Base-by-base conservation (phyloP, 2,888 invertebrate genomes). In the Aproaerema taeniolella region DNA sequence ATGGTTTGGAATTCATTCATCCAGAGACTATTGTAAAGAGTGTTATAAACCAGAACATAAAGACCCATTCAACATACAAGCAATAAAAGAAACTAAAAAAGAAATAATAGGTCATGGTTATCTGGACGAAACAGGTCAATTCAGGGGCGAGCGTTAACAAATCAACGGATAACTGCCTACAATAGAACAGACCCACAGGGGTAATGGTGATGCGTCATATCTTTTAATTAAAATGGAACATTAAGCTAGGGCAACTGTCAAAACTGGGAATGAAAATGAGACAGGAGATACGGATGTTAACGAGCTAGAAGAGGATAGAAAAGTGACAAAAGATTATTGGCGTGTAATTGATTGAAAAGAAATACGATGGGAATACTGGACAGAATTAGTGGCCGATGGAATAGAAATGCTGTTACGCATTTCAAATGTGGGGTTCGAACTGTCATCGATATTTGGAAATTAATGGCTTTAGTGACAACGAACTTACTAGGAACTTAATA, bases 191-290 rank as follows among this genome's bases (percentile, higher is more conserved):
- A 63, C 68, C 31, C 26, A 36, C 13, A 65, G 67, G 71, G 73
- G 69, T 58, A 63, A 65, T 49, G 58, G 55, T 67, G 73, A 74
- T 68, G 77, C 71, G 76, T 83, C 82, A 83, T 80, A 81, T 76
- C 62, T 83, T 83, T 83, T 81, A 81, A 86, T 86, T 82, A 77
- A 76, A 79, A 74, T 61, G 67, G 73, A 64, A 66, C 76, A 70
- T 76, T 79, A 69, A 67, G 65, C 57, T 57, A 55, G 67, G 69
- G 68, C 65, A 56, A 62, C 57, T 62, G 62, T 66, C 61, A 59
- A 66, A 67, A 65, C 46, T 45, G 38, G n/a, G 13, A 37, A 37
- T 37, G 38, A 46, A 39, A 47, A 40, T 39, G 37, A 36, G 38
- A 41, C 31, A 44, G 24, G 16, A 29, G 10, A 15, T 14, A 24